phyloP scores from a whole-genome alignment of 2,797 vertebrate species.

The Euthynnus affinis region DNA sequence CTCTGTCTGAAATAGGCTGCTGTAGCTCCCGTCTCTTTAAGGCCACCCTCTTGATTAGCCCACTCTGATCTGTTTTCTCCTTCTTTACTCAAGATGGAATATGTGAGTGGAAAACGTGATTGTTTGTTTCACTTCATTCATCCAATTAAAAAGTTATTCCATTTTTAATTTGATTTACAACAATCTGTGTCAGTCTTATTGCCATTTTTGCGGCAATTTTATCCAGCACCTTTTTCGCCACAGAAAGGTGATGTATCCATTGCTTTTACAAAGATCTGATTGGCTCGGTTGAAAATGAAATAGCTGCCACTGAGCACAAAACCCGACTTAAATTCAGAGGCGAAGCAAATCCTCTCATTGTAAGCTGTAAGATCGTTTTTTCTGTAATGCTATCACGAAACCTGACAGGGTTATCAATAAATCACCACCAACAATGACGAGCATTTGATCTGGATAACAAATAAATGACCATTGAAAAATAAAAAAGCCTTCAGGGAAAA shows the following conservation, averaged over 20 bases:
- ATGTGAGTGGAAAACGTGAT: no score
- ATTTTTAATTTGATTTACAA: no score
- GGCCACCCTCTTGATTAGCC: no score
- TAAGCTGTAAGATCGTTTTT: not conserved
- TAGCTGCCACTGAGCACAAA: not conserved
- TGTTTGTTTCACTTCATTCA: no score
- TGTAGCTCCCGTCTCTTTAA: no score
- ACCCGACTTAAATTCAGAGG: not conserved
- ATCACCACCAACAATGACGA: slow-evolving; percentile 30
- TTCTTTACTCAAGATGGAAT: no score
- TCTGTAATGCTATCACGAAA: slow-evolving; percentile 16
- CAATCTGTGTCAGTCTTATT: no score
- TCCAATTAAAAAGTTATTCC: no score
- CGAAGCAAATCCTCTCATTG: slow-evolving; percentile 6
- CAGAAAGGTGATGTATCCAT: not conserved
- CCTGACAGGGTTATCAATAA: slow-evolving; percentile 48
- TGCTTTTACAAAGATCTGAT: slow-evolving; percentile 1
- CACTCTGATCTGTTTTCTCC: no score
- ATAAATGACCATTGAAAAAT: slow-evolving; percentile 37
- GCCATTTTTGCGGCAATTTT: not conserved
- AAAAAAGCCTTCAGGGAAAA: slow-evolving; percentile 28
- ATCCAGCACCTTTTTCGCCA: not conserved
- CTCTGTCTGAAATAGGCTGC: no score
- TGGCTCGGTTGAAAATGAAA: not conserved
- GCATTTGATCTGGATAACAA: slow-evolving; percentile 33